phyloP scores from a whole-genome alignment of 2,888 invertebrate species.

The Cataglyphis rosenhaueri region DNA sequence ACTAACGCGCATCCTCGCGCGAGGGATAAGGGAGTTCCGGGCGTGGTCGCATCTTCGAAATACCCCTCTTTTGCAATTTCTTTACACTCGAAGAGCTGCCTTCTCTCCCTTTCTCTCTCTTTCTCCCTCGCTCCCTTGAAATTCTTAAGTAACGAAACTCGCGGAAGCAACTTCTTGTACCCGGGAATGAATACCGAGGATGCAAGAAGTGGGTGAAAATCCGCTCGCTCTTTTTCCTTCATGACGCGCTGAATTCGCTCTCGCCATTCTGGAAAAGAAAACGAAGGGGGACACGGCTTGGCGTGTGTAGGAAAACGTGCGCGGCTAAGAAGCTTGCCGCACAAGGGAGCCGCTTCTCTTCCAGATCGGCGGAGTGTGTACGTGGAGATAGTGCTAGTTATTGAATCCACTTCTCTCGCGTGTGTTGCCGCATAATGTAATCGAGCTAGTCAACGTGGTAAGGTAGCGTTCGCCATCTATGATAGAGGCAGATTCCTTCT shows the following conservation, averaged over 20 bases:
- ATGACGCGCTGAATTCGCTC: conserved; percentile 29
- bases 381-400: conserved; percentile 34
- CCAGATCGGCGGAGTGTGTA: conserved; percentile 3
- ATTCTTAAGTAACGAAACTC: conserved; percentile 60
- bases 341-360: conserved; percentile 10
- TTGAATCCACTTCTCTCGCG: conserved; percentile 27
- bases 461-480: conserved; percentile 11
- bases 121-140: conserved; percentile 18
- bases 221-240: conserved; percentile 7
- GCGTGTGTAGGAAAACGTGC: conserved; percentile 12
- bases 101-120: not conserved
- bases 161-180: conserved; percentile 46
- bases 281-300: conserved; percentile 24
- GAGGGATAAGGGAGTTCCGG: conserved; percentile 32
- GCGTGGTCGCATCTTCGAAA: conserved; percentile 43
- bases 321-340: conserved; percentile 14
- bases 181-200: conserved; percentile 43
- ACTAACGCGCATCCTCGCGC: conserved; percentile 26
- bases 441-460: conserved; percentile 29
- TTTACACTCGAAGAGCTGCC: conserved; percentile 35
- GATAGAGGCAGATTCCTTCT: conserved; percentile 27
- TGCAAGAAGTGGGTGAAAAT: conserved; percentile 49
- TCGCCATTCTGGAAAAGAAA: conserved; percentile 28
- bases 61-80: conserved; percentile 44
- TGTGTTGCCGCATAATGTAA: conserved; percentile 51